Evolutionary conservation across 2,888 invertebrate genomes (phyloP).

Genomic region (Ectemnius lituratus): DNA sequence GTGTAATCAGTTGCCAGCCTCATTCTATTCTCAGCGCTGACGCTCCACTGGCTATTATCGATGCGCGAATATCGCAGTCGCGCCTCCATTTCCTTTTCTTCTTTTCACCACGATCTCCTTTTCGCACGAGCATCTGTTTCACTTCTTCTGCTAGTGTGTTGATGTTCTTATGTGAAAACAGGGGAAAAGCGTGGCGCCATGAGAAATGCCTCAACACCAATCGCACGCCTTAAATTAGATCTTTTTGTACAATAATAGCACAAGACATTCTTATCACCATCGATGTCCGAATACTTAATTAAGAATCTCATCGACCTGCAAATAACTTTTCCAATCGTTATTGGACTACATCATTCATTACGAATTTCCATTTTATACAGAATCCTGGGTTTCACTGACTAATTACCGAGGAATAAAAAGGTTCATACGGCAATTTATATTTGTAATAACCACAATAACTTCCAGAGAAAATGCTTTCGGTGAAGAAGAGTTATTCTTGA

Average conservation of each 20-base stretch:
- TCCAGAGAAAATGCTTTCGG: conserved; percentile 70
- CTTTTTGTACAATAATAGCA: neutral
- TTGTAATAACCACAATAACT: conserved; percentile 6
- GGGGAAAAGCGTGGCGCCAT: conserved; percentile 50
- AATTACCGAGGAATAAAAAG: no score
- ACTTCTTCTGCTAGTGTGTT: conserved; percentile 18
- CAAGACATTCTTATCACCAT: neutral
- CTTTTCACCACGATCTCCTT: conserved; percentile 19
- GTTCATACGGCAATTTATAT: neutral
- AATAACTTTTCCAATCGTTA: no score
- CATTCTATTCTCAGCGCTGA: conserved; percentile 74
- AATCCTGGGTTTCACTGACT: no score
- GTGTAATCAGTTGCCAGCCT: conserved; percentile 51
- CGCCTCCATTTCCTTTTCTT: conserved; percentile 54
- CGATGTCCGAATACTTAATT: neutral
- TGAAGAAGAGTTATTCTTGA: conserved; percentile 67
- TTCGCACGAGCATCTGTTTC: neutral
- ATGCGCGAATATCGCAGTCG: conserved; percentile 62
- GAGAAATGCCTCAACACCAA: neutral
- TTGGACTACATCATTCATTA: no score
- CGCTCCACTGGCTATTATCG: conserved; percentile 60
- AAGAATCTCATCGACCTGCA: no score
- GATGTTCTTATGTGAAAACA: neutral
- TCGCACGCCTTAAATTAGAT: neutral
- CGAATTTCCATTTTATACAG: no score